These are phyloP conservation scores for Sebastes baramenuke DNA, from an alignment of 2,797 vertebrate species.

Conservation along the genomic window DNA sequence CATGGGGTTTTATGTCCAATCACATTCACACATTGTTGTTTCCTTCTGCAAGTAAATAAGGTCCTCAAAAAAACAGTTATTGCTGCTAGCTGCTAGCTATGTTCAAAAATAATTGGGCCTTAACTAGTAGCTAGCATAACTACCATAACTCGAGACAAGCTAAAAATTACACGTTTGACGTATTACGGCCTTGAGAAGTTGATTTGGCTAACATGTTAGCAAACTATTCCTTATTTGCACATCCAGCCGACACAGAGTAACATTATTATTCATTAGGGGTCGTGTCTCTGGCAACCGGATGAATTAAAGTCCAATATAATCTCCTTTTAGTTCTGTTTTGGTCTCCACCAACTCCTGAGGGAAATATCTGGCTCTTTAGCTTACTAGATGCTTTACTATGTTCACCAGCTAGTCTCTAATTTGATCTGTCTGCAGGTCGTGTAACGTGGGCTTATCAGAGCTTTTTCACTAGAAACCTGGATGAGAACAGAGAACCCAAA, in stretches of 20 bases:
- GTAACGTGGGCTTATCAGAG: background rate
- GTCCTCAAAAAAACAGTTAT: background rate
- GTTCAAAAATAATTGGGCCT: background rate
- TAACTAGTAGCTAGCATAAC: background rate
- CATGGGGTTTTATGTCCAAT: background rate
- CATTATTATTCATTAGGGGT: background rate
- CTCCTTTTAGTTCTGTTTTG: background rate
- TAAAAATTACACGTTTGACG: background rate
- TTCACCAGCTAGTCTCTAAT: background rate
- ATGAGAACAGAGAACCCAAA: background rate
- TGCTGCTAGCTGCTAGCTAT: background rate
- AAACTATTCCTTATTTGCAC: background rate
- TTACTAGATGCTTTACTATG: background rate
- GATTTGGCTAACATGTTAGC: background rate
- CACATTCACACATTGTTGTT: background rate
- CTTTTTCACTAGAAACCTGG: background rate
- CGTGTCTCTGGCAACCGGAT: background rate
- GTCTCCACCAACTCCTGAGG: background rate
- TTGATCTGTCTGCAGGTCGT: background rate
- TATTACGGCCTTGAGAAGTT: background rate
- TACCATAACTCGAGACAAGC: background rate
- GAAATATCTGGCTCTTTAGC: background rate
- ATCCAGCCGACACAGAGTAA: background rate
- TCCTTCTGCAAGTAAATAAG: background rate
- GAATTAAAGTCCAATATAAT: background rate